phyloP scores from a whole-genome alignment of 1,140 invertebrate genomes.

The Doryteuthis pealeii region DNA sequence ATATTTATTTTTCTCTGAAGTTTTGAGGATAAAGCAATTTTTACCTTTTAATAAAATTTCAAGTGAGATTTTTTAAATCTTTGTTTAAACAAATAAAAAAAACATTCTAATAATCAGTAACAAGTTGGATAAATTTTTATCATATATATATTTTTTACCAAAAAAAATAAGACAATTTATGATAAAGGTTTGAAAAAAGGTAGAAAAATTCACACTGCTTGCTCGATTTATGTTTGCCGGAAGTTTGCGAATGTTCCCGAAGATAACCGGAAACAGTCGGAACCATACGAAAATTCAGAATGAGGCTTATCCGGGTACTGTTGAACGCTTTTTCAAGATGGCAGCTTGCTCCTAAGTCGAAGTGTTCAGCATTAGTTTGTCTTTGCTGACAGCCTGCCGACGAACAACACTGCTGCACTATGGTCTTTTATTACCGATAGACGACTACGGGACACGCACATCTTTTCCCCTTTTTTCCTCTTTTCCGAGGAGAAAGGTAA shows the following conservation, averaged over 20 bases:
- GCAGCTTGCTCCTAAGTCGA: slow-evolving; percentile 1
- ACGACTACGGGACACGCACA: background rate
- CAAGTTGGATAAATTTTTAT: too few species aligned
- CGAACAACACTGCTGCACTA: background rate
- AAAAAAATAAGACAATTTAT: too few species aligned
- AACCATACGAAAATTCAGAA: background rate
- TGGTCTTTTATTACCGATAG: slow-evolving; percentile 5
- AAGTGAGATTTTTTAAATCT: too few species aligned
- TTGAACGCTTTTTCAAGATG: slow-evolving; percentile 11
- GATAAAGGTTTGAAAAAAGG: too few species aligned
- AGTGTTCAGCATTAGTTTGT: background rate
- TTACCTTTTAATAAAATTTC: too few species aligned
- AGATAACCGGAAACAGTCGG: background rate
- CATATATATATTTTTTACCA: too few species aligned
- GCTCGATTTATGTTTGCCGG: background rate
- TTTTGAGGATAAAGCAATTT: too few species aligned
- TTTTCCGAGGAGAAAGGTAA: background rate
- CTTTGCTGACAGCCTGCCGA: background rate
- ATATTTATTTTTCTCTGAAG: too few species aligned
- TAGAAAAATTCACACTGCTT: background rate
- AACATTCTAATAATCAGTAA: too few species aligned
- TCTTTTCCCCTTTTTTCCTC: background rate
- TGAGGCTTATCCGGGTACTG: slow-evolving; percentile 3
- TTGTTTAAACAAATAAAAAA: too few species aligned
- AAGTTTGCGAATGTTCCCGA: background rate